These are phyloP conservation scores for Neosalanx taihuensis DNA, from an alignment of 2,797 vertebrate species.

Conservation along the genomic window DNA sequence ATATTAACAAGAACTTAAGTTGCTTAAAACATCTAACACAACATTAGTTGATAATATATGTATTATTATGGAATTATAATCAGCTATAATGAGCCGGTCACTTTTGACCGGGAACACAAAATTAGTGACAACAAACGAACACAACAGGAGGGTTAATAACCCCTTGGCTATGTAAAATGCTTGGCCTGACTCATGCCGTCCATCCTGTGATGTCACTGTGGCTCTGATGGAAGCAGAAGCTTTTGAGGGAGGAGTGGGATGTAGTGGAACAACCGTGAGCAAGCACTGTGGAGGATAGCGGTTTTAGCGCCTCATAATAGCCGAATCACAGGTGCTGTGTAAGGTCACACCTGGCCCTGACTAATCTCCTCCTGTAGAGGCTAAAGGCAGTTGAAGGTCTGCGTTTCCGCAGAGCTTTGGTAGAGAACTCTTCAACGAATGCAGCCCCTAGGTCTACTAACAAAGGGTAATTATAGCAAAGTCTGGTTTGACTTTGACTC, in stretches of 20 bases:
- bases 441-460: too few species aligned
- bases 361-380: slow-evolving; percentile 39
- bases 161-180: too few species aligned
- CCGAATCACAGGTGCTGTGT: not conserved
- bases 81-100: too few species aligned
- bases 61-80: too few species aligned
- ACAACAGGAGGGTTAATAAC: too few species aligned
- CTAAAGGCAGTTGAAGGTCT: slow-evolving; percentile 40
- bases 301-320: not conserved
- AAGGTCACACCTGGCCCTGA: not conserved
- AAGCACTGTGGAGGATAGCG: not conserved
- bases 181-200: not conserved
- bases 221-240: not conserved
- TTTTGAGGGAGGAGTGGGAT: not conserved
- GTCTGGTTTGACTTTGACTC: too few species aligned
- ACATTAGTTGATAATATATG: too few species aligned
- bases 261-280: not conserved
- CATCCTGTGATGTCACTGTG: not conserved
- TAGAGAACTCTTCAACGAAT: not conserved
- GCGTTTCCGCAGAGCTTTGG: slow-evolving; percentile 4
- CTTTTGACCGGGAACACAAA: too few species aligned
- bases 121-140: too few species aligned
- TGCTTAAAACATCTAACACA: too few species aligned
- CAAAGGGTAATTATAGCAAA: too few species aligned
- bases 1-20: too few species aligned